Evolutionary conservation across 2,113 vertebrate genomes (phyloP).

Genomic region (Upupa epops): DNA sequence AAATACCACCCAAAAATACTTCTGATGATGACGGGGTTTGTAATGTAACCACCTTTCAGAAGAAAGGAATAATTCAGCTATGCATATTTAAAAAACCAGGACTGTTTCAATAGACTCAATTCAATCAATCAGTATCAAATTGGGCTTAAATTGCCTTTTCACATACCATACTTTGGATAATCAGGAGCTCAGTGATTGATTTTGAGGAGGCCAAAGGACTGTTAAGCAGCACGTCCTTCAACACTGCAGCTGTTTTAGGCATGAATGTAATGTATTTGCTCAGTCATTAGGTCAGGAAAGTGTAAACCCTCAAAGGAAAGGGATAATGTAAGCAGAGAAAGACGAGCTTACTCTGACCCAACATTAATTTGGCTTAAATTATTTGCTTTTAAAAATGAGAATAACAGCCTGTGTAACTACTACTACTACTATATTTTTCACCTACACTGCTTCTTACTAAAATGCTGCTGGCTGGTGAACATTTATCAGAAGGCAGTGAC

Average conservation of each 20-base stretch:
- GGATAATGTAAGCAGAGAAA: not conserved
- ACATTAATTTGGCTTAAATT: not conserved
- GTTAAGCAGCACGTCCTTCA: not conserved
- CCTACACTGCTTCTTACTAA: not conserved
- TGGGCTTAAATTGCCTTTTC: not conserved
- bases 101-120: too few species aligned
- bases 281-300: not conserved
- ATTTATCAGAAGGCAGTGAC: not conserved
- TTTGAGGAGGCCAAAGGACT: not conserved
- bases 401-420: not conserved
- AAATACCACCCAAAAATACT: not conserved
- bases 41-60: not conserved
- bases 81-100: not conserved
- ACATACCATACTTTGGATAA: not conserved
- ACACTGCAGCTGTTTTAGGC: not conserved
- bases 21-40: not conserved
- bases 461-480: not conserved
- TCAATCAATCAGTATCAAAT: not conserved
- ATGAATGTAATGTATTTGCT: not conserved
- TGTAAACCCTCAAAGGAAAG: not conserved
- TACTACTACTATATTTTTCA: not conserved
- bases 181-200: not conserved
- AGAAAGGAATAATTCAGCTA: not conserved
- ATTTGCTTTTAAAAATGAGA: not conserved
- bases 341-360: not conserved